Evolutionary conservation across 2,797 vertebrate genomes (phyloP).

Genomic region (Uromys caudimaculatus): DNA sequence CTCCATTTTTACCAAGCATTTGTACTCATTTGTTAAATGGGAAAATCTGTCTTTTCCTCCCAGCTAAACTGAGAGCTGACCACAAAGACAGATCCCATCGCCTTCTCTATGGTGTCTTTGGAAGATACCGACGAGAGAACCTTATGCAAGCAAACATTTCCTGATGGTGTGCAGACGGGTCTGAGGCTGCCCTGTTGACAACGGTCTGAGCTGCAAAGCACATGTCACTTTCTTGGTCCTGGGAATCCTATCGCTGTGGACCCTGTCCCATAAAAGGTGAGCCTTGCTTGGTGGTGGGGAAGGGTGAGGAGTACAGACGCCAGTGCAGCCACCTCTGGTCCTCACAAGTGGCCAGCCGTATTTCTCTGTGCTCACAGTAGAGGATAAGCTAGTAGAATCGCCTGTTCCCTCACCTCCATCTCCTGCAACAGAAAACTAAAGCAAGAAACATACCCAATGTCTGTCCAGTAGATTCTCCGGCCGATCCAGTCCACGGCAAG

Average conservation of each 20-base stretch:
- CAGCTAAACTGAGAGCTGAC: background rate
- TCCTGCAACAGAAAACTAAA: background rate
- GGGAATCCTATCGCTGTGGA: background rate
- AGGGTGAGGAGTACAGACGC: background rate
- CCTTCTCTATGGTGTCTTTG: background rate
- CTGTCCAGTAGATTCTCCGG: constrained; percentile 95
- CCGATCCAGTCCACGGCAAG: constrained; percentile 95
- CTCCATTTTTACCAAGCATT: background rate
- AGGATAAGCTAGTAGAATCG: background rate
- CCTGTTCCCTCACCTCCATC: background rate
- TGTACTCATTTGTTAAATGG: background rate
- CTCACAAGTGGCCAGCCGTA: background rate
- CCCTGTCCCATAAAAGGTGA: background rate
- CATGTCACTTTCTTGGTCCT: background rate
- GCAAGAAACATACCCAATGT: constrained; percentile 89
- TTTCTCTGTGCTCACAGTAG: background rate
- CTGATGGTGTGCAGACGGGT: background rate
- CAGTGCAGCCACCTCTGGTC: background rate
- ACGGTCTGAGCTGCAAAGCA: background rate
- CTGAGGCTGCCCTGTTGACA: background rate
- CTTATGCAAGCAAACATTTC: background rate
- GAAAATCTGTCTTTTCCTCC: background rate
- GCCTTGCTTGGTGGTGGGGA: background rate
- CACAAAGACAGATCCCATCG: background rate
- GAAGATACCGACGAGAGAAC: background rate